phyloP scores from a whole-genome alignment of 2,797 vertebrate genomes.

The Diplodus sargus region DNA sequence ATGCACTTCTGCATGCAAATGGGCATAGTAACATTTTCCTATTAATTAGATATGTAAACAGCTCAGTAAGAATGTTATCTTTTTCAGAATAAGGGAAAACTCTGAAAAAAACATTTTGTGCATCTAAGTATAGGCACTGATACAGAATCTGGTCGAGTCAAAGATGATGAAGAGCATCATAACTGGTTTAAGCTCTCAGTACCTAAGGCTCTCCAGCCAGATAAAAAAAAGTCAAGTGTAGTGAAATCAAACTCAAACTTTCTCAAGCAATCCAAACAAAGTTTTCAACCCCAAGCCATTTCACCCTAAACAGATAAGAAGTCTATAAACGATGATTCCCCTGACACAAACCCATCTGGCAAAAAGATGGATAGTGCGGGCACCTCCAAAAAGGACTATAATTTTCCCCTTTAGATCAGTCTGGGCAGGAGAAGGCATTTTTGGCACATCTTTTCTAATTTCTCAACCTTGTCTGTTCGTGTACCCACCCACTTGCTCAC shows the following conservation, averaged over 20 bases:
- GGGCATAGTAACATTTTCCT: no score
- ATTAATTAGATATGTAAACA: no score
- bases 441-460: slow-evolving; percentile 49
- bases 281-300: slow-evolving; percentile 29
- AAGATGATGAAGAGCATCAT: neutral
- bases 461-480: slow-evolving; percentile 48
- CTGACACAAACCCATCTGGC: slow-evolving; percentile 41
- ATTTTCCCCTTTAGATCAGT: slow-evolving; percentile 48
- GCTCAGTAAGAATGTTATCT: no score
- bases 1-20: no score
- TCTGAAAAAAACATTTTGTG: no score
- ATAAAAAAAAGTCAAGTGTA: neutral
- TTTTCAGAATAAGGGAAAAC: no score
- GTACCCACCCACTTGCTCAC: slow-evolving; percentile 50
- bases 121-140: no score
- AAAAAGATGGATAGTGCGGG: slow-evolving; percentile 45
- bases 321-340: slow-evolving; percentile 56
- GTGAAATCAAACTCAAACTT: slow-evolving; percentile 40
- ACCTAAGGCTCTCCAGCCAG: neutral
- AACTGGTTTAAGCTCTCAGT: neutral
- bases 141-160: neutral
- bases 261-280: slow-evolving; percentile 42
- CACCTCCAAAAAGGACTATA: slow-evolving; percentile 26
- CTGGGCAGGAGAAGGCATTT: slow-evolving; percentile 20
- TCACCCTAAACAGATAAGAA: slow-evolving; percentile 60